Conservation (phyloP, 2,113 vertebrate species). For the Manacus vitellinus region DNA sequence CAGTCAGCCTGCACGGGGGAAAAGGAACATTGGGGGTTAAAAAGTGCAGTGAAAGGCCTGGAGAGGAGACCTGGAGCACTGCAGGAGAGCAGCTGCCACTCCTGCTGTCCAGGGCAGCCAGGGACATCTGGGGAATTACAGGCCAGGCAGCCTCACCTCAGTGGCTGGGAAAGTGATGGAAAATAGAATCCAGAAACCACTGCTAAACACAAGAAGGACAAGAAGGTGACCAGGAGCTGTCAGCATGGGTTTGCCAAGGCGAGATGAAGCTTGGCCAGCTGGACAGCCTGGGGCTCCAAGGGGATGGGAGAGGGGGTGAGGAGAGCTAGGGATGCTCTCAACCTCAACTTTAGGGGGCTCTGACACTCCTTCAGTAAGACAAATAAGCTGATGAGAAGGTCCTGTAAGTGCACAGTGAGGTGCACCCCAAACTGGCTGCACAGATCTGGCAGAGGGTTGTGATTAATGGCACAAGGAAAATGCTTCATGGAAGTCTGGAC, state of each 20-base stretch:
- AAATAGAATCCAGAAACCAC: not conserved
- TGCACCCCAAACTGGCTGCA: not conserved
- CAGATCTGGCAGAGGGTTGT: accelerated
- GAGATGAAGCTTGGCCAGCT: not conserved
- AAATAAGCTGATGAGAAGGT: not conserved
- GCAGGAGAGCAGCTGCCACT: not conserved
- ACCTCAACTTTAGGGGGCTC: not conserved
- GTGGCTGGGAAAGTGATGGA: not conserved
- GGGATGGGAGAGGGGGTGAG: not conserved
- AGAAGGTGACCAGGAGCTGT: not conserved
- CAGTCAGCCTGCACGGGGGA: constrained; percentile 80
- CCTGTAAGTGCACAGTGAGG: accelerated
- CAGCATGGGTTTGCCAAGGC: not conserved
- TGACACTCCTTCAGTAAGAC: not conserved
- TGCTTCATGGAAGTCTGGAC: not conserved
- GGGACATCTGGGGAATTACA: not conserved
- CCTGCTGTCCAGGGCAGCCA: not conserved
- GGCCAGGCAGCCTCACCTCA: not conserved
- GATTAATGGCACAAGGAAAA: not conserved
- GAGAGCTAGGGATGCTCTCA: not conserved
- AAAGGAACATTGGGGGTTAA: accelerated
- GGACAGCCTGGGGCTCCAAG: not conserved
- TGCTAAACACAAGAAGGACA: not conserved
- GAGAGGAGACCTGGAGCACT: not conserved
- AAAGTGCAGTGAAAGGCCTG: not conserved